phyloP scores from a whole-genome alignment of 2,888 invertebrate genomes.

The Alloplasta piceator region DNA sequence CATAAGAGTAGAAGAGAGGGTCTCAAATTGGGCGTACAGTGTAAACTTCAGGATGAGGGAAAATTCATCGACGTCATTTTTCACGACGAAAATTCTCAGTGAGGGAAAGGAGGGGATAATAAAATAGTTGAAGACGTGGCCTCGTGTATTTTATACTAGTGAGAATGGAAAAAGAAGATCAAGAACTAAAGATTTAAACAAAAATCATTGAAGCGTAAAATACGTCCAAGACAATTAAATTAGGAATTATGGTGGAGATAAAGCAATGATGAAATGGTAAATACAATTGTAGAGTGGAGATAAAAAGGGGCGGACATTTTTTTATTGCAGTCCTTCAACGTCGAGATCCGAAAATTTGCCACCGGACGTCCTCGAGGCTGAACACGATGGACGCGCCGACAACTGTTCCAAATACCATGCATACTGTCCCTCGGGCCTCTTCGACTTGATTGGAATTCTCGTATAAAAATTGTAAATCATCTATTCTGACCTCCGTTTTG shows the following conservation, averaged over 20 bases:
- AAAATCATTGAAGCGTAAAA: too few relatives aligned
- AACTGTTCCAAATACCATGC: conserved; percentile 84
- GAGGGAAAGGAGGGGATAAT: background rate
- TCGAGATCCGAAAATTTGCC: conserved; percentile 85
- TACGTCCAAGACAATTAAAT: too few relatives aligned
- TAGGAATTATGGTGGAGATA: too few relatives aligned
- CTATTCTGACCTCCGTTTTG: background rate
- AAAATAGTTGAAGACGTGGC: background rate
- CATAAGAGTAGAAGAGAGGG: background rate
- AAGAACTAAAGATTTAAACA: too few relatives aligned
- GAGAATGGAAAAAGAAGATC: background rate
- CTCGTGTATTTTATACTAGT: background rate
- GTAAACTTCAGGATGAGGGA: conserved; percentile 10
- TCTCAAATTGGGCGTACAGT: conserved; percentile 34
- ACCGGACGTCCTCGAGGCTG: conserved; percentile 85
- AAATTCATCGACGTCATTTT: conserved; percentile 23
- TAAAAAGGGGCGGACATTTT: background rate
- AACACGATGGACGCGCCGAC: conserved; percentile 84
- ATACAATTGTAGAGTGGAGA: background rate
- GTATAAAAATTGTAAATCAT: conserved; percentile 77
- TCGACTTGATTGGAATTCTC: conserved; percentile 85
- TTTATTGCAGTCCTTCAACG: conserved; percentile 85
- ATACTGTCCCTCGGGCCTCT: conserved; percentile 85
- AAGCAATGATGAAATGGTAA: background rate
- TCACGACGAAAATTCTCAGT: background rate